phyloP scores from a whole-genome alignment of 2,888 invertebrate genomes.

The Malthinus seriepunctatus region DNA sequence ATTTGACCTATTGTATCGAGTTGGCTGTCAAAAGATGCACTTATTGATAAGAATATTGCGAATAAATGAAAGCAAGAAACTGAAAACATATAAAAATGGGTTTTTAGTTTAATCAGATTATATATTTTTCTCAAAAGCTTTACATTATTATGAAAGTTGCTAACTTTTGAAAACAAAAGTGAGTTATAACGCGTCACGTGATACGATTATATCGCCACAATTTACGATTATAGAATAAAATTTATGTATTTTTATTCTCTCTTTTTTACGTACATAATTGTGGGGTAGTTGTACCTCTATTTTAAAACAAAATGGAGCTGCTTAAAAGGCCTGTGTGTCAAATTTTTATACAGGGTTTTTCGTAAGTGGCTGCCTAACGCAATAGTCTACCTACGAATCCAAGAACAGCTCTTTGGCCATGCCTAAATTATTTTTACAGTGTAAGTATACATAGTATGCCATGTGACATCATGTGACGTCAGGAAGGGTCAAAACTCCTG shows the following conservation, averaged over 20 bases:
- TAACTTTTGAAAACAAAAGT: conserved; percentile 33
- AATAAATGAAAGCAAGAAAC: conserved; percentile 28
- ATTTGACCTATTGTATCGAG: conserved; percentile 21
- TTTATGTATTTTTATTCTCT: conserved; percentile 14
- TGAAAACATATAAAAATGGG: conserved; percentile 26
- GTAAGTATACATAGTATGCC: too few species aligned
- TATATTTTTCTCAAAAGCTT: conserved; percentile 11
- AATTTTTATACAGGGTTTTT: too few species aligned
- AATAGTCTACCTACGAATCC: too few species aligned
- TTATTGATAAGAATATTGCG: conserved; percentile 21
- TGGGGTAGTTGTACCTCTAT: too few species aligned
- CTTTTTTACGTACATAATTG: too few species aligned
- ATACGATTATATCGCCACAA: conserved; percentile 26
- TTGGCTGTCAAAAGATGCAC: conserved; percentile 19
- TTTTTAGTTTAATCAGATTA: conserved; percentile 13
- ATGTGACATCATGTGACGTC: too few species aligned
- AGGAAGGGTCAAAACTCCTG: too few species aligned
- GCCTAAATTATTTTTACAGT: too few species aligned
- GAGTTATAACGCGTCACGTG: conserved; percentile 33
- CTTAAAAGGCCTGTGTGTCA: too few species aligned
- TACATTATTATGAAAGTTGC: conserved; percentile 2
- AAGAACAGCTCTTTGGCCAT: too few species aligned
- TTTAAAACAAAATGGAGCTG: too few species aligned
- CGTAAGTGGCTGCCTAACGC: too few species aligned
- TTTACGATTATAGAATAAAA: conserved; percentile 12